Evolutionary conservation across 1,140 invertebrate genomes (phyloP).

Genomic region (Drosophila kanapiae): DNA sequence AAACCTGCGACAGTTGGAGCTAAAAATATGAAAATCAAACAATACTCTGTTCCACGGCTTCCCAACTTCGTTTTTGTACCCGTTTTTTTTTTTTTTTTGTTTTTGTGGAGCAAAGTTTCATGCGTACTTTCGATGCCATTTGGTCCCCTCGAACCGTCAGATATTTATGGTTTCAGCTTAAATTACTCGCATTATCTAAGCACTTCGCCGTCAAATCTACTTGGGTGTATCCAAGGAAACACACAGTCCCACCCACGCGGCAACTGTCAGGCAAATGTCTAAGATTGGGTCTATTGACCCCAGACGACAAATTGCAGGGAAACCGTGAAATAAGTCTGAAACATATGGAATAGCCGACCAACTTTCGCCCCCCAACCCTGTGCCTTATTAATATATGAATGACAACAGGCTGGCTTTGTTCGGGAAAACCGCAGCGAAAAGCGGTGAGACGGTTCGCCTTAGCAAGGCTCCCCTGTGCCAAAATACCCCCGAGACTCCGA

Average conservation of each 20-base stretch:
- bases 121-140: background rate
- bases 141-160: constrained; percentile 5
- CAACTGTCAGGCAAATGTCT: constrained; percentile 56
- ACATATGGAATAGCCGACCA: constrained; percentile 64
- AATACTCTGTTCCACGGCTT: background rate
- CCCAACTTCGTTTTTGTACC: background rate
- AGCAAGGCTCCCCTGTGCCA: background rate
- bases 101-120: background rate
- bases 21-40: constrained; percentile 17
- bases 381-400: constrained; percentile 73
- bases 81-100: too few relatives aligned
- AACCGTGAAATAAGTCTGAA: constrained; percentile 73
- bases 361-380: constrained; percentile 38
- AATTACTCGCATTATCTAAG: constrained; percentile 77
- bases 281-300: constrained; percentile 69
- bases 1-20: constrained; percentile 6
- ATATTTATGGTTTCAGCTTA: constrained; percentile 59
- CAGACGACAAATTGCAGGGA: constrained; percentile 73
- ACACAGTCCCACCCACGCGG: background rate
- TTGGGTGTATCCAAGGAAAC: constrained; percentile 30
- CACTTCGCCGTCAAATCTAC: constrained; percentile 69
- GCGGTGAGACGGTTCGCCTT: background rate
- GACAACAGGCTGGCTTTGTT: constrained; percentile 31
- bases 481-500: constrained; percentile 20
- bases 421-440: background rate